Percentiles rank a stretch among this genome's conserved stretches.
These are phyloP conservation scores for Sesia bembeciformis DNA, from an alignment of 2,888 invertebrate species.

Conservation along the genomic window DNA sequence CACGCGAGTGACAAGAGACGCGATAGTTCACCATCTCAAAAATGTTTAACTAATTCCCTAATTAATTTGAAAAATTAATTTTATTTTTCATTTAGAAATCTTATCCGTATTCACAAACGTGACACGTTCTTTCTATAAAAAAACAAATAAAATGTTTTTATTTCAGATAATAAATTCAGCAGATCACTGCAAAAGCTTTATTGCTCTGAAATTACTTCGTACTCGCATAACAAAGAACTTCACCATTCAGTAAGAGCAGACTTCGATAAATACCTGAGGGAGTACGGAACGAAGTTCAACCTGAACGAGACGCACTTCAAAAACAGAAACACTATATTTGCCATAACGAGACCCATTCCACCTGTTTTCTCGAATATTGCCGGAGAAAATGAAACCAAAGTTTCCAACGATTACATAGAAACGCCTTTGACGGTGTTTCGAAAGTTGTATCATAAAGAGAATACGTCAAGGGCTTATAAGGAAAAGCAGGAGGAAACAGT, in stretches of 20 bases:
- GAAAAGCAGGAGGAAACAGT: constrained; percentile 4
- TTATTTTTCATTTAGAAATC: too few species aligned
- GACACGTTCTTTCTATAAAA: too few species aligned
- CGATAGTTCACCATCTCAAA: too few species aligned
- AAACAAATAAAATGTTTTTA: neutral
- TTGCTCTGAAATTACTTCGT: constrained; percentile 2
- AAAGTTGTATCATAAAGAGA: constrained; percentile 37
- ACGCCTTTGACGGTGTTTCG: constrained; percentile 51
- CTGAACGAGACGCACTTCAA: constrained; percentile 22
- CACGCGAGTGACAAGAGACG: too few species aligned
- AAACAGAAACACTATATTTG: constrained; percentile 20
- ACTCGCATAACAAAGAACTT: neutral
- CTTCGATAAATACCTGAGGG: constrained; percentile 38
- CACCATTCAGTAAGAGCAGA: constrained; percentile 19
- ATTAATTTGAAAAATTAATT: too few species aligned
- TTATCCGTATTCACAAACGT: too few species aligned
- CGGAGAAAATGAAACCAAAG: constrained; percentile 7
- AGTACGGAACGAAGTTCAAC: constrained; percentile 30
- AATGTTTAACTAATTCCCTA: too few species aligned
- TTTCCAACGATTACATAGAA: constrained; percentile 34
- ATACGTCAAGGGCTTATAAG: constrained; percentile 6
- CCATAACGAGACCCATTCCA: constrained; percentile 27
- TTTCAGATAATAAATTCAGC: constrained; percentile 20
- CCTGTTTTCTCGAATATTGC: constrained; percentile 11
- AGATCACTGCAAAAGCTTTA: constrained; percentile 15